Percentiles rank a stretch among this genome's conserved stretches.
phyloP scores from a whole-genome alignment of 2,888 invertebrate species.

The Drosophila paucipuncta region DNA sequence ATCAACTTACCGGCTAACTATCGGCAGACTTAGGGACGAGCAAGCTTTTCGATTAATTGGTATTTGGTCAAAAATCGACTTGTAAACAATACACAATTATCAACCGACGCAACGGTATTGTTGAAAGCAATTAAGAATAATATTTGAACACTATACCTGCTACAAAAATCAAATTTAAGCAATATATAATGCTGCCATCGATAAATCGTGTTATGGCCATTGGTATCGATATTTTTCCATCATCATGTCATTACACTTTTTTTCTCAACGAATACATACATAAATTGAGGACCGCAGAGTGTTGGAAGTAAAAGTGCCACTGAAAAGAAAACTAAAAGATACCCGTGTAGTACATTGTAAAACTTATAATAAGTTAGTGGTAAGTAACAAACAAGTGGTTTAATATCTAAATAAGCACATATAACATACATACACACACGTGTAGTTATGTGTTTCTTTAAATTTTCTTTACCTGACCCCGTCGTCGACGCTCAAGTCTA shows the following conservation, averaged over 20 bases:
- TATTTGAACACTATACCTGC: not conserved
- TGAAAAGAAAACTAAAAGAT: slow-evolving; percentile 8
- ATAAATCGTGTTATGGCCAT: not conserved
- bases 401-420: not conserved
- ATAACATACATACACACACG: not conserved
- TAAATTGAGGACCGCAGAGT: slow-evolving; percentile 47
- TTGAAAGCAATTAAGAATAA: not conserved
- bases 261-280: slow-evolving; percentile 52
- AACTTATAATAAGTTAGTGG: slow-evolving; percentile 35
- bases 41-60: not conserved
- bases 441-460: not conserved
- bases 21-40: not conserved
- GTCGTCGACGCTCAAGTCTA: slow-evolving; percentile 25
- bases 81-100: not conserved
- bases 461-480: slow-evolving; percentile 6
- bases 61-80: not conserved
- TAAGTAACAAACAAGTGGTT: slow-evolving; percentile 24
- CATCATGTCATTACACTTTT: slow-evolving; percentile 33
- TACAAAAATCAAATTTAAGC: not conserved
- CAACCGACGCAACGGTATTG: not conserved
- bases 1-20: not conserved
- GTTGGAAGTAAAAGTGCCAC: slow-evolving; percentile 20
- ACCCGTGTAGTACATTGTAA: slow-evolving; percentile 15
- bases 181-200: slow-evolving; percentile 7
- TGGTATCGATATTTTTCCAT: slow-evolving; percentile 34